Conservation (phyloP, 2,888 invertebrate species). For the Danaus chrysippus region DNA sequence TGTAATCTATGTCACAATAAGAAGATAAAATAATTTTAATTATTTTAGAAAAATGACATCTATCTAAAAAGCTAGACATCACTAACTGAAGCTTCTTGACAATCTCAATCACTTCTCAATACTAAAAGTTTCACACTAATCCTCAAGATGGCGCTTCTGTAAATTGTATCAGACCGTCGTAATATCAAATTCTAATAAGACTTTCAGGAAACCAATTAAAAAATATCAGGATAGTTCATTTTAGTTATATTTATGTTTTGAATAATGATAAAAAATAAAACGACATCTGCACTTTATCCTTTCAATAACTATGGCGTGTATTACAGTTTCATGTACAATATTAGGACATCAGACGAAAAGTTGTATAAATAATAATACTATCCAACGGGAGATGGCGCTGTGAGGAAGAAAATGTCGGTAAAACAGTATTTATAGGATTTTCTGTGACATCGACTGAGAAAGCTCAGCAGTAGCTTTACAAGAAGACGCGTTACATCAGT, state of each 20-base stretch:
- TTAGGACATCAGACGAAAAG: not conserved
- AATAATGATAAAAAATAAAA: not conserved
- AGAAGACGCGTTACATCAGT: slow-evolving; percentile 33
- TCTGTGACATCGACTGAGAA: slow-evolving; percentile 37
- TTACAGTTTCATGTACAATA: not conserved
- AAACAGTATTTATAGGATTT: slow-evolving; percentile 39
- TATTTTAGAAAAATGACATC: too few species aligned
- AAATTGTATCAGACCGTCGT: not conserved
- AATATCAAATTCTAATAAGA: not conserved
- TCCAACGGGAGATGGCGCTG: slow-evolving; percentile 53
- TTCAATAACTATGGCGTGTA: not conserved
- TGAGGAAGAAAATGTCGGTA: slow-evolving; percentile 32
- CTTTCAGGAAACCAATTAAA: not conserved
- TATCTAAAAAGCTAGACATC: too few species aligned
- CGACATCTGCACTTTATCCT: not conserved
- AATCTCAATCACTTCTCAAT: too few species aligned
- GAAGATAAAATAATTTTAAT: too few species aligned
- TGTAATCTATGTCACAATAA: too few species aligned
- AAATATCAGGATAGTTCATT: not conserved
- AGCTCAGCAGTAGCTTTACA: slow-evolving; percentile 39
- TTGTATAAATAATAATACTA: slow-evolving; percentile 33
- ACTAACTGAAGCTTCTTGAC: too few species aligned
- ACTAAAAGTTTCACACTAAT: not conserved
- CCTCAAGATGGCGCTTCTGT: not conserved
- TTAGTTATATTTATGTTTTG: not conserved